Conservation (phyloP, 1,140 invertebrate species). For the Camponotus floridanus region DNA sequence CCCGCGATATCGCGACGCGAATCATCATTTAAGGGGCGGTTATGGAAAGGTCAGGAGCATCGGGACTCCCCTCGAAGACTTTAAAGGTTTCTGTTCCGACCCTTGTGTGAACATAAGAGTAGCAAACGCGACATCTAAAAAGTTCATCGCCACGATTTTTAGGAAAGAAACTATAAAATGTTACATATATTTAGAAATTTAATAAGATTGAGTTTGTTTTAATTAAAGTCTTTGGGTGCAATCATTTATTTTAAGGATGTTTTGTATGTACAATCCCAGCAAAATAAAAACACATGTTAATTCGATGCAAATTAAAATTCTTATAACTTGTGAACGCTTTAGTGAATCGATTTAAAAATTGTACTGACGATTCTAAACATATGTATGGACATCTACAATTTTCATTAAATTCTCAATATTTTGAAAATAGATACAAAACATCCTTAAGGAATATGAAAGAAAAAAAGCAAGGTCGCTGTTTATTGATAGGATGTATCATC, state of each 20-base stretch:
- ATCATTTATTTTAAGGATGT: neutral
- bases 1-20: constrained; percentile 42
- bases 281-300: no score
- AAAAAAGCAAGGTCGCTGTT: no score
- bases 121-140: neutral
- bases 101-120: constrained; percentile 30
- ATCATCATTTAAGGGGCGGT: constrained; percentile 47
- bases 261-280: no score
- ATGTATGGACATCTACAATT: no score
- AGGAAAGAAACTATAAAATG: neutral
- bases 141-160: neutral
- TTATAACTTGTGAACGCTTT: no score
- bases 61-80: constrained; percentile 36
- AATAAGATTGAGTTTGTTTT: neutral
- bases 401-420: no score
- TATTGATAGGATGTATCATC: no score
- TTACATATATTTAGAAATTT: neutral
- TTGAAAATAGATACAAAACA: no score
- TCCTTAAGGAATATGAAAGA: no score
- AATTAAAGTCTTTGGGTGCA: neutral
- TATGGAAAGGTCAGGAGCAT: constrained; percentile 44
- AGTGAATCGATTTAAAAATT: no score
- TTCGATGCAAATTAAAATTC: no score
- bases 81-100: constrained; percentile 55
- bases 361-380: no score